Evolutionary conservation across 2,888 invertebrate genomes (phyloP).

Genomic region (Ephialtes manifestator): DNA sequence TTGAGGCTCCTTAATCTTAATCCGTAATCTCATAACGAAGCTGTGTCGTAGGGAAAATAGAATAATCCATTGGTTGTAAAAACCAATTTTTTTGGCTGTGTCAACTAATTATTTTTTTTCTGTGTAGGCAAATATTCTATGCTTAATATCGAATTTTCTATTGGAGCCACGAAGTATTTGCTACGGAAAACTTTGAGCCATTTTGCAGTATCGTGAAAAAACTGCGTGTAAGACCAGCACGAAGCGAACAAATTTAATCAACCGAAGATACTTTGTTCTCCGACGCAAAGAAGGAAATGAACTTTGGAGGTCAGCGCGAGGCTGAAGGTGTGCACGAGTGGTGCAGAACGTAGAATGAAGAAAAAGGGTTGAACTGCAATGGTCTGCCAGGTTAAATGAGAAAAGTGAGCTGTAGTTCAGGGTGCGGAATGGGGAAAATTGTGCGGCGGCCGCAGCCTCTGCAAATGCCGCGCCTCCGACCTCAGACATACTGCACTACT

Average conservation of each 20-base stretch:
- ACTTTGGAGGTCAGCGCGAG: constrained; percentile 28
- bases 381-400: constrained; percentile 64
- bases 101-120: too few relatives aligned
- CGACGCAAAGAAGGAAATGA: constrained; percentile 29
- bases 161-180: neutral
- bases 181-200: neutral
- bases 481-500: constrained; percentile 6
- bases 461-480: constrained; percentile 32
- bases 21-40: too few relatives aligned
- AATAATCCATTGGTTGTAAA: too few relatives aligned
- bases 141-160: neutral
- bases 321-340: constrained; percentile 40
- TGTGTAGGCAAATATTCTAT: neutral
- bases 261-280: constrained; percentile 19
- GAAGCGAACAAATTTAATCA: constrained; percentile 39
- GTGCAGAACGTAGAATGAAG: constrained; percentile 50
- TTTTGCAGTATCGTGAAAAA: neutral
- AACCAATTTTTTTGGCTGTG: too few relatives aligned
- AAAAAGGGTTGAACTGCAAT: constrained; percentile 54
- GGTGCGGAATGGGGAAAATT: constrained; percentile 59
- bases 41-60: too few relatives aligned
- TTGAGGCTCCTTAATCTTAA: too few relatives aligned
- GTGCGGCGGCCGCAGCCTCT: constrained; percentile 29
- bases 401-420: constrained; percentile 57
- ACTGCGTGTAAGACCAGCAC: neutral